Base-by-base conservation (phyloP, 2,113 vertebrate genomes). In the Podilymbus podiceps region DNA sequence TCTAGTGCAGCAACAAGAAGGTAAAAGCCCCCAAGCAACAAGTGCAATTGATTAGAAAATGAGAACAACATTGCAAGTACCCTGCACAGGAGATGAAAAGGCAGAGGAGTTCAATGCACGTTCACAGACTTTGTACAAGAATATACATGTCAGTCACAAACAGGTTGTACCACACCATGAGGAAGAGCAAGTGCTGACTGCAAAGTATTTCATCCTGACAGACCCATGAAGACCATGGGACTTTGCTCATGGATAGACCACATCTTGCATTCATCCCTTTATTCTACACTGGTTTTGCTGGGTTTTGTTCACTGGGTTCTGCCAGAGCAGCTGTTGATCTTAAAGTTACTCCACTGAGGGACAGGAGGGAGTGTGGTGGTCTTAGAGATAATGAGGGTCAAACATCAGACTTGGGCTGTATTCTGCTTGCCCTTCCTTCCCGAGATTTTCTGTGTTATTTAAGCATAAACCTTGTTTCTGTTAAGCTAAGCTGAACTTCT, bases 61-160 rank as follows among this genome's bases (percentile, higher is more conserved):
- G 20, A 88, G 80, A 93, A 87, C 62, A 93, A 35, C 60, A 53
- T 53, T 73, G 53, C 76, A 87, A 89, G 88, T 78, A 87, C 30
- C 58, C 72, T 85, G 92, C 53, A 64, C 10, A 79, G 73, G 24
- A 89, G 90, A 92, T 90, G 73, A 96, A 87, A 95, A 96, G 47
- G 28, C 80, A 92, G 33, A 81, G 88, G 67, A 86, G 90, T 95
- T 95, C 94, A 96, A 6, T 78, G 94, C 84, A 90, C 58, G 18
- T 96, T 95, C 86, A 94, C 62, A 84, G 86, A 42, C 80, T 84
- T 87, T 78, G 88, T 93, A 59, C 95, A 97, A 95, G 96, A 92
- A 94, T 56, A 60, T 76, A 93, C 95, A 92, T 75, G 96, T 62
- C 90, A 92, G 24, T 84, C 88, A 33, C 59, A 93, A 92, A 93